These are phyloP conservation scores for Anneissia japonica DNA, from an alignment of 35 echinoderm and acorn worm species.

Conservation along the genomic window DNA sequence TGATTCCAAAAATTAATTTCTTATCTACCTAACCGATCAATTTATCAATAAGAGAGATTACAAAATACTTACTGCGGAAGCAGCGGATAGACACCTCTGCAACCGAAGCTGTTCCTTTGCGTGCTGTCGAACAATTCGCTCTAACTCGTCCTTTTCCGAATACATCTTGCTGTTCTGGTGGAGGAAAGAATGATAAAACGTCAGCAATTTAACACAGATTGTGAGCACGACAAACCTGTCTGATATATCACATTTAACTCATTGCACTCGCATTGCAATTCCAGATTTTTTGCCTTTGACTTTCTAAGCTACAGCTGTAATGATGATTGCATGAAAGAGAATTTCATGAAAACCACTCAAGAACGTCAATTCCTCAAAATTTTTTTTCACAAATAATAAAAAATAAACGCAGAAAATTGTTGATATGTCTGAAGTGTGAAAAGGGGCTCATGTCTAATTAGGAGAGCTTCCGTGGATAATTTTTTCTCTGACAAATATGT, in stretches of 20 bases:
- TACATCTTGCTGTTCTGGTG: conserved; percentile 16
- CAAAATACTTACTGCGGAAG: neutral
- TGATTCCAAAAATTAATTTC: too few species aligned
- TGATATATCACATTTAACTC: neutral
- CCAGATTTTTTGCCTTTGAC: neutral
- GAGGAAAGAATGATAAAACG: neutral
- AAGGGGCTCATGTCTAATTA: too few species aligned
- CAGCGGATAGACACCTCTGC: neutral
- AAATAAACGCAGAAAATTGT: neutral
- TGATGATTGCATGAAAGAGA: too few species aligned
- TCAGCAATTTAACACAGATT: neutral
- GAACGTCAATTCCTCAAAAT: neutral
- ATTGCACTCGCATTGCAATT: neutral
- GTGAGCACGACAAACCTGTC: neutral
- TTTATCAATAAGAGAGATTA: too few species aligned
- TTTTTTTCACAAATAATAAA: neutral
- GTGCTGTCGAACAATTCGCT: neutral
- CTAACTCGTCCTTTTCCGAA: neutral
- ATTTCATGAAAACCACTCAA: neutral
- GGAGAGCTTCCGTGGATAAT: too few species aligned
- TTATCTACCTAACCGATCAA: too few species aligned
- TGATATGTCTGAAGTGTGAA: too few species aligned
- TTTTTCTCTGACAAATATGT: too few species aligned
- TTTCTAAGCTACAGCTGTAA: neutral
- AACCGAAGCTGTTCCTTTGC: conserved; percentile 17